Conservation (phyloP, 2,797 vertebrate species). For the Carduelis carduelis region DNA sequence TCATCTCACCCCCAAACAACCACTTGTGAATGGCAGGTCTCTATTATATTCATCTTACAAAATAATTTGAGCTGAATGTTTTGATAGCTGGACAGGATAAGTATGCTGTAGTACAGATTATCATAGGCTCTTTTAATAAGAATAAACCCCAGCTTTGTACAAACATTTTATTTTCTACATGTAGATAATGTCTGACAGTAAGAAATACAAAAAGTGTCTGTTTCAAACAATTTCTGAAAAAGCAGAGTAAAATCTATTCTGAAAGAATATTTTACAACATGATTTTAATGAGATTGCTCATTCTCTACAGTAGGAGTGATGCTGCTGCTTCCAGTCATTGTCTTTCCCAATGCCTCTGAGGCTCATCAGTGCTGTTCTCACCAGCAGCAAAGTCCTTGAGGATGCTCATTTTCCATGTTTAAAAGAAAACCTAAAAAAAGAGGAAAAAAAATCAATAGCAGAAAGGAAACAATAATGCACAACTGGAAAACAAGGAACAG, state of each 20-base stretch:
- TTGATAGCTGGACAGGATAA: neutral
- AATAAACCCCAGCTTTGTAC: neutral
- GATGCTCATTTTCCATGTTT: constrained; percentile 67
- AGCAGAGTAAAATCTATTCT: neutral
- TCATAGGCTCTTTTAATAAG: neutral
- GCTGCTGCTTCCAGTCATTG: neutral
- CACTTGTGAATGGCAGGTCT: neutral
- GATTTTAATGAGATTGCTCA: neutral
- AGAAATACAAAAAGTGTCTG: constrained; percentile 15
- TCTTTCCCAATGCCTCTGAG: neutral
- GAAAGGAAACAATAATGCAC: neutral
- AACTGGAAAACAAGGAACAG: neutral
- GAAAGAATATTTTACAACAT: constrained; percentile 22
- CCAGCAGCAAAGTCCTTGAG: neutral
- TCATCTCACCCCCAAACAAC: neutral
- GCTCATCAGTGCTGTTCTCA: neutral
- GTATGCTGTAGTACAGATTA: neutral
- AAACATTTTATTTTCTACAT: neutral
- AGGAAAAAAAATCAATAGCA: neutral
- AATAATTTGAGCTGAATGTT: neutral
- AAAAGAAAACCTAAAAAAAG: constrained; percentile 72
- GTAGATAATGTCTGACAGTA: neutral
- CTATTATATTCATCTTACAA: neutral
- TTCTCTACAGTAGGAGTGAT: neutral
- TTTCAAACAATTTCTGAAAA: neutral